Base-by-base conservation (phyloP, 2,888 invertebrate genomes). In the Scrobipalpa atriplicella region DNA sequence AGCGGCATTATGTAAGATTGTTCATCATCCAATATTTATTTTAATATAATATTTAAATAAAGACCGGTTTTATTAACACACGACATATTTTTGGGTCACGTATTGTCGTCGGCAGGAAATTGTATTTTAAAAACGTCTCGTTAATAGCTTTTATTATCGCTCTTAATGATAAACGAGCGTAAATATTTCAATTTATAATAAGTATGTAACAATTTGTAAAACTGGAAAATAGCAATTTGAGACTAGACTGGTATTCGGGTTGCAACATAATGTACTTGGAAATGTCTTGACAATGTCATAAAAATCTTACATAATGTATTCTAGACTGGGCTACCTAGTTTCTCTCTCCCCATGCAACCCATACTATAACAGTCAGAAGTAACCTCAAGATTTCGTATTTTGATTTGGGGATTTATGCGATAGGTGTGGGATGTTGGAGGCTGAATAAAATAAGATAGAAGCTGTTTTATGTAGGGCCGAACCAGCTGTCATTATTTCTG, bases 51-150 rank as follows among this genome's bases (percentile, higher is more conserved):
- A 47, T 16, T 16, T 47, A 47, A 47, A 47, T 47, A 16, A n/a
- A 5, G n/a, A n/a, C 47, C 47, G 16, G 47, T 16, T 47, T n/a
- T 47, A 47, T 16, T 47, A 47, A 47, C n/a, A 16, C 3, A n/a
- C 47, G 47, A 47, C 47, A 47, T 47, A 47, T 47, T 47, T 47
- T 47, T 16, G 8, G n/a, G 6, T 16, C 16, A n/a, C 47, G 47
- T 47, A 47, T 47, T 61, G 11, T 61, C 43, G 61, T 38, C 41
- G 18, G 19, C 62, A 62, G 52, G 63, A 63, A 63, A 43, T 39
- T 41, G n/a, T 65, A 65, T 65, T 65, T 58, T 58, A 16, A 58
- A 65, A 58, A 63, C 43, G 65, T 43, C 21, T n/a, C 21, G 54
- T 29, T 65, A 41, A 65, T 65, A 43, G 65, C 64, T 64, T 56